Conservation (phyloP, 2,888 invertebrate genomes). For the Nebria salina region DNA sequence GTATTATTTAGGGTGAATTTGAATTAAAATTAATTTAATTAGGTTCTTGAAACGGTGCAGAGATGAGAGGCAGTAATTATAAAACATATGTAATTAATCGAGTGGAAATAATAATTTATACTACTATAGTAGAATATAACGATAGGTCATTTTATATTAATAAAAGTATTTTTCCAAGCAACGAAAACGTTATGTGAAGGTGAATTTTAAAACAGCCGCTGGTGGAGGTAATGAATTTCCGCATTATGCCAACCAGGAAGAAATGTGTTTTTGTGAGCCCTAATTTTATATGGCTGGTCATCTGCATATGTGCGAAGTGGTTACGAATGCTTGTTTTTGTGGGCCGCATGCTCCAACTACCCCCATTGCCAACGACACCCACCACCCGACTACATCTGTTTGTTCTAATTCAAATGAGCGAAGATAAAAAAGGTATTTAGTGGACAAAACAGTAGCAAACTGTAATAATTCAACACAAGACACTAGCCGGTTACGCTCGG, state of each 20-base stretch:
- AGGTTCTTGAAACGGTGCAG: no score
- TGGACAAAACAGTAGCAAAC: slow-evolving; percentile 6
- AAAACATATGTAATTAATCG: no score
- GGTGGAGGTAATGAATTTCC: not conserved
- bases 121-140: not conserved
- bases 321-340: slow-evolving; percentile 36
- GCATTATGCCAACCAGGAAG: not conserved
- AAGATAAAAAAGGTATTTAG: slow-evolving; percentile 19
- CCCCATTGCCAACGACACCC: slow-evolving; percentile 10
- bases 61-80: no score
- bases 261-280: slow-evolving; percentile 14
- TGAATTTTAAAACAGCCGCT: no score
- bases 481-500: not conserved
- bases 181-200: not conserved
- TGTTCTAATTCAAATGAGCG: slow-evolving; percentile 44
- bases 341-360: not conserved
- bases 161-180: not conserved
- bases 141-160: not conserved
- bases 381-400: slow-evolving; percentile 36
- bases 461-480: slow-evolving; percentile 7
- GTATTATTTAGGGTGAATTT: no score
- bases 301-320: slow-evolving; percentile 39
- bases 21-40: no score
- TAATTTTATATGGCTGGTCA: slow-evolving; percentile 19
- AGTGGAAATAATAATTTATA: not conserved